A percentile compares a stretch with the other conserved stretches of the same genome.
These are phyloP conservation scores for Lordiphosa clarofinis DNA, from an alignment of 1,140 invertebrate genomes.

Conservation along the genomic window DNA sequence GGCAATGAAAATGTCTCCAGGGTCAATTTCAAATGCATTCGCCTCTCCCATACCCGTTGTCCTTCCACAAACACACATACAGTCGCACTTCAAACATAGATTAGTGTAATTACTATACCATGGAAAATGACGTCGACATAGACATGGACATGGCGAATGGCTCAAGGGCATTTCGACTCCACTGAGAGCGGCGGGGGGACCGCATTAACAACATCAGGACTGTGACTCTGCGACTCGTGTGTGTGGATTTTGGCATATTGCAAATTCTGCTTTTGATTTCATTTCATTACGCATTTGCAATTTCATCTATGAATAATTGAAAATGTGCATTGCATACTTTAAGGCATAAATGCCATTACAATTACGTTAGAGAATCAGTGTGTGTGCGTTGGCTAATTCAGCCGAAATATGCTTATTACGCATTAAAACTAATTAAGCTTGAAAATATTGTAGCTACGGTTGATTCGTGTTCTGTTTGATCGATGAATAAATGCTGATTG, in stretches of 20 bases:
- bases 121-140: constrained; percentile 58
- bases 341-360: constrained; percentile 63
- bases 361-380: constrained; percentile 25
- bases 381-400: constrained; percentile 57
- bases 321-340: constrained; percentile 65
- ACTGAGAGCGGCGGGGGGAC: constrained; percentile 20
- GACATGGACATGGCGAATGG: constrained; percentile 53
- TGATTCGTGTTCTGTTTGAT: not conserved
- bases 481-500: constrained; percentile 9
- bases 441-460: constrained; percentile 20
- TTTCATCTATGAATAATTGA: constrained; percentile 70
- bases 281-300: constrained; percentile 71
- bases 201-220: constrained; percentile 23
- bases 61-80: constrained; percentile 27
- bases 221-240: not conserved
- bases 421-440: constrained; percentile 74
- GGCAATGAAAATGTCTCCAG: constrained; percentile 60
- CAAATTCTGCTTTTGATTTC: constrained; percentile 68
- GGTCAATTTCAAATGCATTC: constrained; percentile 69
- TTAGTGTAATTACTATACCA: constrained; percentile 65
- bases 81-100: constrained; percentile 41
- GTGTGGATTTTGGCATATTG: constrained; percentile 31
- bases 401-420: constrained; percentile 69
- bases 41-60: constrained; percentile 20
- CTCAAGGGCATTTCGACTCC: constrained; percentile 63